These are phyloP conservation scores for Torymus aiolomorphi DNA, from an alignment of 2,888 invertebrate genomes.

Conservation along the genomic window DNA sequence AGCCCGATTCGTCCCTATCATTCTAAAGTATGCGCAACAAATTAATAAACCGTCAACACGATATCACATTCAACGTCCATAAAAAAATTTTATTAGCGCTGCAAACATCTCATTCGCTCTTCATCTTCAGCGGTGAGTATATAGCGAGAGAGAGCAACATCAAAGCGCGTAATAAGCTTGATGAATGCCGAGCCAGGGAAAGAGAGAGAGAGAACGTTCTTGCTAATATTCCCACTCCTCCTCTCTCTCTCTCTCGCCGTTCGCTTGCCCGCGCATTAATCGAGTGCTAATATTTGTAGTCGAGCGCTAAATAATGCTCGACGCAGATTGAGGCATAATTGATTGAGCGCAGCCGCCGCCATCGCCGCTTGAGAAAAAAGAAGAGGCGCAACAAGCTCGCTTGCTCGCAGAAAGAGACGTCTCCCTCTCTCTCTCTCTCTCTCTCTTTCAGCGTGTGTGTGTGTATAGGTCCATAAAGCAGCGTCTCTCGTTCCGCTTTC, in stretches of 20 bases:
- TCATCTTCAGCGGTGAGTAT: neutral
- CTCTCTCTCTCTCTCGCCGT: neutral
- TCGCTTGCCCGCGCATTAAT: neutral
- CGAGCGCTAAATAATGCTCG: slow-evolving; percentile 28
- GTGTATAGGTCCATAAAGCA: slow-evolving; percentile 11
- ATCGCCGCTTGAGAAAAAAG: too few species aligned
- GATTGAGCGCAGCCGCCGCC: slow-evolving; percentile 14
- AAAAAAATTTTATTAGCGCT: too few species aligned
- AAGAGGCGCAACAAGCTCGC: too few species aligned
- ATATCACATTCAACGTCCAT: too few species aligned
- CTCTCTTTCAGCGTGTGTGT: too few species aligned
- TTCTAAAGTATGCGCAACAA: too few species aligned
- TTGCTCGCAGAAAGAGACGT: slow-evolving; percentile 25
- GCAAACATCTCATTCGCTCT: neutral
- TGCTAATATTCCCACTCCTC: neutral
- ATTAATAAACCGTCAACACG: too few species aligned
- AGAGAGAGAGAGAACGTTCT: neutral
- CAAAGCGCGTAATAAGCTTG: too few species aligned
- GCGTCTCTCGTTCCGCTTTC: slow-evolving; percentile 18
- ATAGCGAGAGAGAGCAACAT: too few species aligned
- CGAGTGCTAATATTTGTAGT: slow-evolving; percentile 38
- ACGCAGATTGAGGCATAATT: slow-evolving; percentile 46
- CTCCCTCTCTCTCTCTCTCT: too few species aligned
- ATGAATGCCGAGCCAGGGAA: neutral
- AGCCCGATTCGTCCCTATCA: too few species aligned